Evolutionary conservation across 2,797 vertebrate genomes (phyloP), one percentile per base, ranked within the genome.

Genomic region (Onychomys arenicola): DNA sequence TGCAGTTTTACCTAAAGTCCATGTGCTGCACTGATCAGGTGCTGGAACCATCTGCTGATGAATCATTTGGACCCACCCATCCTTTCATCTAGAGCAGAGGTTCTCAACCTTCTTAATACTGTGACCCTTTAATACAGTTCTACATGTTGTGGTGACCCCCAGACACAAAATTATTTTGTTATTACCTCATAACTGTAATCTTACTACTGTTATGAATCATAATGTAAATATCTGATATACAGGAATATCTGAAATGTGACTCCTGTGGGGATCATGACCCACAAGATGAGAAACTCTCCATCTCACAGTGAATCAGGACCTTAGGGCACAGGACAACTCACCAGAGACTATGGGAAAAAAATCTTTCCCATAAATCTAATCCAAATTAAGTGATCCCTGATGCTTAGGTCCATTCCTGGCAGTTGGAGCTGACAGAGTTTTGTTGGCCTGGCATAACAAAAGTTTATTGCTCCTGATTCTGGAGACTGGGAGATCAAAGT

Each of bases 351-450:
- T 43, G 34, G 52, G 49, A 52, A 67, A 52, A 73, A 2, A 1
- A 4, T n/a, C 9, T 34, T 9, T 34, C 14, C 16, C 2, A 61
- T 0, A 0, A 34, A 11, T 19, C 34, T 27, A 55, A 19, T 13
- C 23, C 37, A 77, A n/a, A 2, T 13, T 19, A 17, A 23, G 2
- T 21, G 2, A 25, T 16, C 17, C 65, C 49, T n/a, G 37, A 2
- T n/a, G 25, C 19, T 52, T 8, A 9, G 0, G 1, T 25, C 16
- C 59, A 27, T 2, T 3, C 49, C n/a, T 16, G 14, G n/a, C 14
- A 90, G 43, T 32, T 52, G 25, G 59, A 49, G 34, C 8, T 29
- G 32, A 77, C 14, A 52, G 19, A 90, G 13, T 29, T 37, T 14
- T 3, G 5, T 23, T 3, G 16, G 7, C 49, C 49, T 43, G 17